These are phyloP conservation scores for Agriotes lineatus DNA, from an alignment of 2,888 invertebrate species.

Conservation along the genomic window DNA sequence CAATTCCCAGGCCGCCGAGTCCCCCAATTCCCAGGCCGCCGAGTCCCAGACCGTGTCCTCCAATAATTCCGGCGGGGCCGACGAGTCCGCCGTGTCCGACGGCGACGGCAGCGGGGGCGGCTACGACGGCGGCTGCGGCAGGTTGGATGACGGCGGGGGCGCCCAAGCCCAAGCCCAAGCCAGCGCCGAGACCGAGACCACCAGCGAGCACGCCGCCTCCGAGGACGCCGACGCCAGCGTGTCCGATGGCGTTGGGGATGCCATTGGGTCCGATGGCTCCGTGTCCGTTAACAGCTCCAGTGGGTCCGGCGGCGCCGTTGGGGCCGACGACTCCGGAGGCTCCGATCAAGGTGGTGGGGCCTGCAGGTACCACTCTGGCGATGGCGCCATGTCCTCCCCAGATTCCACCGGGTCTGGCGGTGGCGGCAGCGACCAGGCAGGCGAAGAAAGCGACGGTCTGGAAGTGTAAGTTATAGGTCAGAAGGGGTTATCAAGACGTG, in stretches of 20 bases:
- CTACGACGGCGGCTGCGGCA: background rate
- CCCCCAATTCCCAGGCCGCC: slow-evolving; percentile 28
- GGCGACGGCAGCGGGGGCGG: slow-evolving; percentile 16
- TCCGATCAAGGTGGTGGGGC: slow-evolving; percentile 22
- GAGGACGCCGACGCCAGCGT: background rate
- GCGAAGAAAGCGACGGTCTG: no score
- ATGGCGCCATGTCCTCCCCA: no score
- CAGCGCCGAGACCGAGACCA: slow-evolving; percentile 1
- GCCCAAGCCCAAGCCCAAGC: slow-evolving; percentile 25
- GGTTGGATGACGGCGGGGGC: background rate
- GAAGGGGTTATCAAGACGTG: no score
- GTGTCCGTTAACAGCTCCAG: slow-evolving; percentile 35
- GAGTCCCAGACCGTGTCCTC: slow-evolving; percentile 40
- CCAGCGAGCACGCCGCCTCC: background rate
- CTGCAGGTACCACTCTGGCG: background rate
- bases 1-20: background rate
- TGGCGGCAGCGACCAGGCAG: no score
- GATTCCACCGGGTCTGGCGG: no score
- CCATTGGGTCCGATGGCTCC: slow-evolving; percentile 37
- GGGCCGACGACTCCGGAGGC: slow-evolving; percentile 32
- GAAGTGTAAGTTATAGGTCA: no score
- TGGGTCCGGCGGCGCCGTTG: slow-evolving; percentile 34
- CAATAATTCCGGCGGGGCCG: slow-evolving; percentile 33
- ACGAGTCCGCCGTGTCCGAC: slow-evolving; percentile 8
- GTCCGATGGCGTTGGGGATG: slow-evolving; percentile 21